Evolutionary conservation across 2,113 vertebrate species (phyloP).

Genomic region (Apodemus sylvaticus): DNA sequence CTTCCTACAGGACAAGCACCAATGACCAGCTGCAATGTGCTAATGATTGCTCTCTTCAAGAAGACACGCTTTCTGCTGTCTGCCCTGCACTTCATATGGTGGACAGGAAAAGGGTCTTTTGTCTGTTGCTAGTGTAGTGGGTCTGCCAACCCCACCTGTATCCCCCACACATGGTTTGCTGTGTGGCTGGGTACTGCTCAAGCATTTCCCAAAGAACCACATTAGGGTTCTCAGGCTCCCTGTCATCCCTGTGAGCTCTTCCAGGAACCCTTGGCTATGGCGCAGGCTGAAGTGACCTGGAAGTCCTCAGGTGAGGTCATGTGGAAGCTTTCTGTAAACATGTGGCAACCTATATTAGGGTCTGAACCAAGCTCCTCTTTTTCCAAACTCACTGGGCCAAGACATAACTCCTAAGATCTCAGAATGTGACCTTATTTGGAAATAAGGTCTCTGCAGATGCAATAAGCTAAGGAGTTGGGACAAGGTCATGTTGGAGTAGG

Average conservation of each 20-base stretch:
- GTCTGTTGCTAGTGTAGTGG: neutral
- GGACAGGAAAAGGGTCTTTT: neutral
- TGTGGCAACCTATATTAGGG: no score
- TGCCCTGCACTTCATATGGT: neutral
- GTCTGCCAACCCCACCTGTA: neutral
- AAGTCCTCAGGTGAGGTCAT: neutral
- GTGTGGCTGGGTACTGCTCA: neutral
- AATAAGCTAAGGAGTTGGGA: neutral
- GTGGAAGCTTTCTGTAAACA: neutral
- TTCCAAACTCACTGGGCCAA: neutral
- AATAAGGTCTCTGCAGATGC: neutral
- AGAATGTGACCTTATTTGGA: slow-evolving; percentile 1
- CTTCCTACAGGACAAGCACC: neutral
- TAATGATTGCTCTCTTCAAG: neutral
- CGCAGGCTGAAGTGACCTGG: neutral
- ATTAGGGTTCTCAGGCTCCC: neutral
- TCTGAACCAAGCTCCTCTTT: neutral
- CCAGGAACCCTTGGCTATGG: neutral
- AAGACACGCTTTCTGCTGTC: neutral
- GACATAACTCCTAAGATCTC: neutral
- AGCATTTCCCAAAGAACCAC: neutral
- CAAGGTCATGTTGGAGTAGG: neutral
- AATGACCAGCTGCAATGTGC: neutral
- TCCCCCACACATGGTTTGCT: no score
- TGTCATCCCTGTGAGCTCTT: neutral